These are phyloP conservation scores for Sebastiscus tertius DNA, from an alignment of 2,797 vertebrate species.

Conservation along the genomic window DNA sequence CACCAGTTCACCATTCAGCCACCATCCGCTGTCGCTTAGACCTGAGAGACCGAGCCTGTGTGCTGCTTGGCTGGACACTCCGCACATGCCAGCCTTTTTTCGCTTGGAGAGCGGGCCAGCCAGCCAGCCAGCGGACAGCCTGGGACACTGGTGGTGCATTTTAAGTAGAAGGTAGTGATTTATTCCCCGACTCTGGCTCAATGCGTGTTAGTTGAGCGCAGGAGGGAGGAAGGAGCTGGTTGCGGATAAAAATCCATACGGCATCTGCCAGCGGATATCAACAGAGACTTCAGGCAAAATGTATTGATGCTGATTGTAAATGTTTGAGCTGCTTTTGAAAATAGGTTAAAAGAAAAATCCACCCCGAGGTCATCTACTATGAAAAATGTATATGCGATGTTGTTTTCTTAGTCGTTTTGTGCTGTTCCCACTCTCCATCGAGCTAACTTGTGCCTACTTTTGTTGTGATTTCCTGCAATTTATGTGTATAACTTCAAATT, in stretches of 20 bases:
- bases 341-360: background rate
- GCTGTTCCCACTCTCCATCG: background rate
- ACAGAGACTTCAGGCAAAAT: background rate
- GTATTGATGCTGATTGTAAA: background rate
- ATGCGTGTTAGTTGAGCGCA: background rate
- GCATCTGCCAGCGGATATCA: background rate
- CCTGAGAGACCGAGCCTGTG: constrained; percentile 51
- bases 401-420: background rate
- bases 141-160: constrained; percentile 40
- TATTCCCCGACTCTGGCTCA: constrained; percentile 22
- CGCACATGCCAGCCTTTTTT: constrained; percentile 33
- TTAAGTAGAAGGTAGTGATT: constrained; percentile 46
- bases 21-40: constrained; percentile 72
- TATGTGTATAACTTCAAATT: background rate
- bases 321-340: background rate
- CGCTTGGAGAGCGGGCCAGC: constrained; percentile 42
- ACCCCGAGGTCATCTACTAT: background rate
- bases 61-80: constrained; percentile 53
- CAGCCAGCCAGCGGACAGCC: constrained; percentile 26
- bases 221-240: background rate
- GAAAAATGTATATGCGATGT: background rate
- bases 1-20: constrained; percentile 68
- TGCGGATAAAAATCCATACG: constrained; percentile 1
- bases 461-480: background rate
- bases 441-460: background rate